Percentiles rank a stretch among this genome's conserved stretches.
phyloP scores from a whole-genome alignment of 2,797 vertebrate species.

The Melanotaenia nigrans region DNA sequence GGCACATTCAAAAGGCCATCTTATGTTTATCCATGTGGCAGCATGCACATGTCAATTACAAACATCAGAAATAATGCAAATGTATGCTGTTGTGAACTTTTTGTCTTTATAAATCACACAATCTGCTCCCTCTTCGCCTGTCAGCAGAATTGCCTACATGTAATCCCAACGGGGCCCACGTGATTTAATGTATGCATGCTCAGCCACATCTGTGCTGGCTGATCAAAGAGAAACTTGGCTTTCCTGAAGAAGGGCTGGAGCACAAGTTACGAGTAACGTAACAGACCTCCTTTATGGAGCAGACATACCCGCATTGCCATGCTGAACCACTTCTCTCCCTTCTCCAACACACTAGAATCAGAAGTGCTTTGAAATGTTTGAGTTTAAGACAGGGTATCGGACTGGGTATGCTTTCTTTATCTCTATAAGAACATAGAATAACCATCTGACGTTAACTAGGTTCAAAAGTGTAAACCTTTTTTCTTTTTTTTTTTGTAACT shows the following conservation, averaged over 20 bases:
- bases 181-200: slow-evolving; percentile 27
- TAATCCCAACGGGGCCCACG: slow-evolving; percentile 21
- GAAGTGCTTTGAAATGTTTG: neutral
- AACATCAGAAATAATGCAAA: neutral
- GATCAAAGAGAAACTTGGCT: slow-evolving; percentile 57
- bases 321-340: slow-evolving; percentile 30
- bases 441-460: no score
- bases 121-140: neutral
- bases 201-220: slow-evolving; percentile 29
- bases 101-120: neutral
- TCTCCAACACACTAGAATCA: neutral
- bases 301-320: slow-evolving; percentile 66
- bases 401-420: neutral
- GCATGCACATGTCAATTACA: neutral
- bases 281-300: slow-evolving; percentile 54
- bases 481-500: no score
- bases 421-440: no score
- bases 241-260: slow-evolving; percentile 56
- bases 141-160: slow-evolving; percentile 19
- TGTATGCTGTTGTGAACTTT: neutral
- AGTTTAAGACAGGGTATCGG: neutral
- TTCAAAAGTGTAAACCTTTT: no score
- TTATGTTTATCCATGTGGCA: no score
- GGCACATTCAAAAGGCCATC: no score
- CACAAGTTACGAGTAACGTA: slow-evolving; percentile 17